phyloP scores from a whole-genome alignment of 2,797 vertebrate species.

The Columba guinea region DNA sequence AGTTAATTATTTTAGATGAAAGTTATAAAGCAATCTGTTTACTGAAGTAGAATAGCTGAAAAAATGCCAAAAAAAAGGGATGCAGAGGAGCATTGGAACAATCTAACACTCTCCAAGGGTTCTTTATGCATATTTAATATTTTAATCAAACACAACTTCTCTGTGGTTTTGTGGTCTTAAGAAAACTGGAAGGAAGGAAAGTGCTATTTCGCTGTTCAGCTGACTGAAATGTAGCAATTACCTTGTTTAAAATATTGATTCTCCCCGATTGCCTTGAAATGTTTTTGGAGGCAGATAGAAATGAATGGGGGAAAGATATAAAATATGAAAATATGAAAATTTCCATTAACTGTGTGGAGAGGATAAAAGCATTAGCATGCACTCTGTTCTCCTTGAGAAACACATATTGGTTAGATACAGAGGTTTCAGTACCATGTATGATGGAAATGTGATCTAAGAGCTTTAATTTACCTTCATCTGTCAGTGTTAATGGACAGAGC shows the following conservation, averaged over 20 bases:
- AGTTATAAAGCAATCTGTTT: slow-evolving; percentile 42
- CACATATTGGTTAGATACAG: neutral
- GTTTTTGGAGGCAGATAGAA: neutral
- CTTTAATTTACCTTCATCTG: slow-evolving; percentile 67
- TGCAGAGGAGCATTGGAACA: neutral
- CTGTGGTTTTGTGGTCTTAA: slow-evolving; percentile 40
- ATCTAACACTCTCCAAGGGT: neutral
- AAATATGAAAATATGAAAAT: neutral
- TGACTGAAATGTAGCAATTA: slow-evolving; percentile 52
- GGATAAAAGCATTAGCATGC: neutral
- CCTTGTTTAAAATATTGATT: slow-evolving; percentile 11
- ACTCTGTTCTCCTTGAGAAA: neutral
- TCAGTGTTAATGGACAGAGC: slow-evolving; percentile 68
- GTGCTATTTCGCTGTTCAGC: slow-evolving; percentile 8
- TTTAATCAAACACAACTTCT: slow-evolving; percentile 25
- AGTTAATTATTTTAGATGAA: slow-evolving; percentile 44
- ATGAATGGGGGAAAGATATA: neutral
- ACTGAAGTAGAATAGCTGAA: neutral
- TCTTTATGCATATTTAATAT: slow-evolving; percentile 6
- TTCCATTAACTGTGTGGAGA: neutral
- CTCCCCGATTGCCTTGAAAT: neutral
- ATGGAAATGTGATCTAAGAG: slow-evolving; percentile 57
- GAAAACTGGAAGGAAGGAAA: slow-evolving; percentile 28
- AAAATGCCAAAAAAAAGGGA: neutral
- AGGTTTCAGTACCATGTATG: slow-evolving; percentile 25